These are phyloP conservation scores for Notodromas monacha DNA, from an alignment of 2,888 invertebrate genomes.

Conservation along the genomic window DNA sequence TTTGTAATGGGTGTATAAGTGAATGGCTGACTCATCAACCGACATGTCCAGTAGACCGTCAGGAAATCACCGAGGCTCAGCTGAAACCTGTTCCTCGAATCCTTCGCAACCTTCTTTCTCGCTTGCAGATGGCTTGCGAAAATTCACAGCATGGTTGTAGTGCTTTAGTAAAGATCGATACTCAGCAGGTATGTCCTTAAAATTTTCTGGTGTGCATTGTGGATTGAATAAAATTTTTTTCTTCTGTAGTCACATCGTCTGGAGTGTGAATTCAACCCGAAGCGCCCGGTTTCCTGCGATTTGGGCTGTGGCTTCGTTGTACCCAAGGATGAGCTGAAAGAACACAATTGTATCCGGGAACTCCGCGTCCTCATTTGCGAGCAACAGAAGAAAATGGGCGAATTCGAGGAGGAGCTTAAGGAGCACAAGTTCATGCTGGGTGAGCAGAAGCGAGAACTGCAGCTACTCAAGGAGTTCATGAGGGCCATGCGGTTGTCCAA, in stretches of 20 bases:
- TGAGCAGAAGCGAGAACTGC: constrained; percentile 60
- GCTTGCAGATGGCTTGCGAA: constrained; percentile 63
- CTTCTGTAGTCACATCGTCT: constrained; percentile 47
- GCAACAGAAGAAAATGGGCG: constrained; percentile 51
- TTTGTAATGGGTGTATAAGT: constrained; percentile 58
- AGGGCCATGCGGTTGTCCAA: constrained; percentile 65
- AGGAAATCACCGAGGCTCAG: constrained; percentile 55
- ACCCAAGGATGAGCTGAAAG: constrained; percentile 72
- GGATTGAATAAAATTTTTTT: too few species aligned
- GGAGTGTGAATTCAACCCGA: constrained; percentile 70
- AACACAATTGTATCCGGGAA: constrained; percentile 75
- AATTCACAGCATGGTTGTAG: constrained; percentile 60
- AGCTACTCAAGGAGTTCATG: constrained; percentile 51
- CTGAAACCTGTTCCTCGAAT: constrained; percentile 71
- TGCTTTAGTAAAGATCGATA: constrained; percentile 51
- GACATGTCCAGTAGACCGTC: constrained; percentile 74
- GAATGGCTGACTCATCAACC: constrained; percentile 81
- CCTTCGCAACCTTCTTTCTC: constrained; percentile 51
- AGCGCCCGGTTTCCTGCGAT: constrained; percentile 66
- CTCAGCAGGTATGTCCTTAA: too few species aligned
- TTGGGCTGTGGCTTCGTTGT: constrained; percentile 73
- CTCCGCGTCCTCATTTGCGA: constrained; percentile 45
- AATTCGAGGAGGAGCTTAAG: constrained; percentile 50
- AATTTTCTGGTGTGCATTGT: too few species aligned
- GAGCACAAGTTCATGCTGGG: constrained; percentile 57